phyloP scores from a whole-genome alignment of 1,140 invertebrate species.

The Cephus cinctus region DNA sequence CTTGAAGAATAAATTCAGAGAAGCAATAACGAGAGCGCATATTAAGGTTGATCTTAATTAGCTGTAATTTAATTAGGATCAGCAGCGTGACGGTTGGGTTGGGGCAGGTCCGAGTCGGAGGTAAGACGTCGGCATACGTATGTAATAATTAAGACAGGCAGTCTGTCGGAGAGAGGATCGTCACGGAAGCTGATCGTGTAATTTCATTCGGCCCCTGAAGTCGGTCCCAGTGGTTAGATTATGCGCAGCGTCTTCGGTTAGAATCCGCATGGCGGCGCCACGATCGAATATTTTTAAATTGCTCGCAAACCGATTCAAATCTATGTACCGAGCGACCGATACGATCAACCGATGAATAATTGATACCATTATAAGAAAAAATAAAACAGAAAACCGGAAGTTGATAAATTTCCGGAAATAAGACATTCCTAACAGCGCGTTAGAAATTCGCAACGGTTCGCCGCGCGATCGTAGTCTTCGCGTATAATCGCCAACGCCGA shows the following conservation, averaged over 20 bases:
- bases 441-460: too few relatives aligned
- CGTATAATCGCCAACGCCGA: conserved; percentile 33
- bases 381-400: too few relatives aligned
- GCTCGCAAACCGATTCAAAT: conserved; percentile 25
- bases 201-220: conserved; percentile 27
- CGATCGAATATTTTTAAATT: conserved; percentile 28
- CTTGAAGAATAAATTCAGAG: neutral
- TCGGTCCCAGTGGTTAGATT: too few relatives aligned
- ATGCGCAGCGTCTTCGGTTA: too few relatives aligned
- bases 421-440: too few relatives aligned
- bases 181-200: conserved; percentile 45
- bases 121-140: conserved; percentile 26
- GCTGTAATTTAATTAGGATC: conserved; percentile 54
- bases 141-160: conserved; percentile 49
- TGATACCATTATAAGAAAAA: too few relatives aligned
- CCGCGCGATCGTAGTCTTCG: conserved; percentile 34
- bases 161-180: conserved; percentile 39
- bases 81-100: conserved; percentile 50
- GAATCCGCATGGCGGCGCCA: too few relatives aligned
- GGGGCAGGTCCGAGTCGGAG: conserved; percentile 37
- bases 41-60: conserved; percentile 56
- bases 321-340: conserved; percentile 33
- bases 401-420: too few relatives aligned
- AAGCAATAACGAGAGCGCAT: conserved; percentile 16
- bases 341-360: too few relatives aligned